Conservation (phyloP, 2,888 invertebrate species). For the Cataglyphis cursor region DNA sequence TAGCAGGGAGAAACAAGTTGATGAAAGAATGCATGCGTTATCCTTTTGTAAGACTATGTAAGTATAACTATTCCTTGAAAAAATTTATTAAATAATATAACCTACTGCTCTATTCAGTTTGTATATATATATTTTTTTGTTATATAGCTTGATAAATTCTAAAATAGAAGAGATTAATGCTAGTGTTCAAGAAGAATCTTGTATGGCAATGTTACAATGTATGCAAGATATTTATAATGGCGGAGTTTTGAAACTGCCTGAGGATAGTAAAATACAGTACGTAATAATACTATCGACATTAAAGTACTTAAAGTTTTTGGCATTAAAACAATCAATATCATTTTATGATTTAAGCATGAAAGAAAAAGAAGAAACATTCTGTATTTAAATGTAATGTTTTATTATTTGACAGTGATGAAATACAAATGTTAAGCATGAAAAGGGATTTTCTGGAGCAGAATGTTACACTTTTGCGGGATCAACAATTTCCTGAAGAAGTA, state of each 20-base stretch:
- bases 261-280: conserved; percentile 60
- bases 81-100: neutral
- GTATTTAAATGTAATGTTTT: conserved; percentile 27
- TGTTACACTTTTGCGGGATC: conserved; percentile 76
- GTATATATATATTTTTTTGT: conserved; percentile 10
- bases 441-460: conserved; percentile 81
- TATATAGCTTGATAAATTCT: conserved; percentile 62
- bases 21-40: conserved; percentile 77
- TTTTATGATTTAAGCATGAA: neutral
- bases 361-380: neutral
- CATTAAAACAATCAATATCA: neutral
- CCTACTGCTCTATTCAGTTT: neutral
- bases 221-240: conserved; percentile 67
- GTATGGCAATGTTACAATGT: conserved; percentile 61
- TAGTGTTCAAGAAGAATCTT: conserved; percentile 56
- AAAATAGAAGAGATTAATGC: conserved; percentile 64
- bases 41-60: conserved; percentile 75
- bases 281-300: neutral
- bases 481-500: conserved; percentile 75
- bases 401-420: conserved; percentile 77
- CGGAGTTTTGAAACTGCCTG: conserved; percentile 66
- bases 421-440: conserved; percentile 76
- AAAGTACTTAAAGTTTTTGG: neutral
- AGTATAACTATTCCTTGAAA: conserved; percentile 20
- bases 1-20: conserved; percentile 67